A percentile compares a stretch with the other conserved stretches of the same genome.
These are phyloP conservation scores for Dasypogon diadema DNA, from an alignment of 2,888 invertebrate species.

Conservation along the genomic window DNA sequence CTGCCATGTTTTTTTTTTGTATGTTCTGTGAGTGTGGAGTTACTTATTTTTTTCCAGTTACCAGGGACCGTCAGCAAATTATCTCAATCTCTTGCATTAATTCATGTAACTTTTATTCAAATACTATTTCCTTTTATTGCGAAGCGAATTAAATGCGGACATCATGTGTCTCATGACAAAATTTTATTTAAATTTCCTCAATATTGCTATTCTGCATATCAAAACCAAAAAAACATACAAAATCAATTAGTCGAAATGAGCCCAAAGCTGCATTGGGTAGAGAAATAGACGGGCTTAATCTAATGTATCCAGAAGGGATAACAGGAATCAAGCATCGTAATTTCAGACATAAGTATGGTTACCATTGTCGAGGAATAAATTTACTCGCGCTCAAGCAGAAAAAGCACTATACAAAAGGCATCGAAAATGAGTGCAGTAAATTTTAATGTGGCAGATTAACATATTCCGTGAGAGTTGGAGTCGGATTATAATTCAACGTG, in stretches of 20 bases:
- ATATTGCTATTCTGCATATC: too few relatives aligned
- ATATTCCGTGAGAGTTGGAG: constrained; percentile 37
- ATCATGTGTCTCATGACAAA: too few relatives aligned
- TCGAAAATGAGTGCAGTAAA: constrained; percentile 46
- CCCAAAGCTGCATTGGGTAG: not conserved
- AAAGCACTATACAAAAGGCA: constrained; percentile 10
- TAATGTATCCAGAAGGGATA: constrained; percentile 12
- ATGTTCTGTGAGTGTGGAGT: too few relatives aligned
- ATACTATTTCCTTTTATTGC: too few relatives aligned
- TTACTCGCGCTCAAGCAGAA: not conserved
- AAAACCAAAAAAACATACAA: not conserved
- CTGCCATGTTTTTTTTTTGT: too few relatives aligned
- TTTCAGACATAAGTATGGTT: not conserved
- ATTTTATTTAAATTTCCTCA: too few relatives aligned
- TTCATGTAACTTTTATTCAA: too few relatives aligned
- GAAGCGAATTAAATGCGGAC: too few relatives aligned
- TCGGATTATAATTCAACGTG: not conserved
- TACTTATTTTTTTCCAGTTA: too few relatives aligned
- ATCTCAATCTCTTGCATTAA: too few relatives aligned
- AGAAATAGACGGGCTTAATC: not conserved
- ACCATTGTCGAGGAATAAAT: not conserved
- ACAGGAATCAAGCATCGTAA: constrained; percentile 5
- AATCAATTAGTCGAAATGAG: constrained; percentile 15
- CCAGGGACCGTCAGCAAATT: too few relatives aligned
- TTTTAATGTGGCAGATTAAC: constrained; percentile 45